phyloP scores from a whole-genome alignment of 2,113 vertebrate genomes.

The Stegastes partitus region DNA sequence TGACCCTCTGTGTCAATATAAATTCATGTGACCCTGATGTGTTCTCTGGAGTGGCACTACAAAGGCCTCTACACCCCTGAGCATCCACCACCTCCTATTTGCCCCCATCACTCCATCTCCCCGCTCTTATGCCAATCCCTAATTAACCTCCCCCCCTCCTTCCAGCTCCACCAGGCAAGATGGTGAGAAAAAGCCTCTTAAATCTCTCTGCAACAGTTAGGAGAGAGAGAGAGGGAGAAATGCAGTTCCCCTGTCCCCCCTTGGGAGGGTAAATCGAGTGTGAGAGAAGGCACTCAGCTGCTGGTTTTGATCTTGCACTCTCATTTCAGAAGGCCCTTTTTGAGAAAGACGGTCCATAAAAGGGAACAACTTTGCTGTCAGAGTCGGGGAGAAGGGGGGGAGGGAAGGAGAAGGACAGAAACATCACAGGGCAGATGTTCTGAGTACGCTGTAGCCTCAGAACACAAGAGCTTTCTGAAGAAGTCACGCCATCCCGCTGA shows the following conservation, averaged over 20 bases:
- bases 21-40: background rate
- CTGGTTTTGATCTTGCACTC: slow-evolving; percentile 64
- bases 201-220: slow-evolving; percentile 52
- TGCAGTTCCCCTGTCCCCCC: slow-evolving; percentile 17
- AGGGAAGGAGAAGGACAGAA: slow-evolving; percentile 4
- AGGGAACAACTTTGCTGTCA: slow-evolving; percentile 54
- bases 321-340: slow-evolving; percentile 59
- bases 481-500: slow-evolving; percentile 21
- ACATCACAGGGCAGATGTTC: slow-evolving; percentile 48
- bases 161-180: slow-evolving; percentile 38
- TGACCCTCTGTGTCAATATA: background rate
- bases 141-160: slow-evolving; percentile 59
- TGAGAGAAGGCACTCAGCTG: slow-evolving; percentile 70
- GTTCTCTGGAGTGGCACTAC: background rate
- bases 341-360: slow-evolving; percentile 50
- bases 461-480: slow-evolving; percentile 37
- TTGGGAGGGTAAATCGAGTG: slow-evolving; percentile 60
- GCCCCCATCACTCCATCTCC: slow-evolving; percentile 41
- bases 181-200: slow-evolving; percentile 49
- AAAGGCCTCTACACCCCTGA: slow-evolving; percentile 8
- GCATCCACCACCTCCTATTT: slow-evolving; percentile 36
- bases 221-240: slow-evolving; percentile 5
- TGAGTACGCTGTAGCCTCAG: slow-evolving; percentile 5
- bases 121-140: slow-evolving; percentile 44
- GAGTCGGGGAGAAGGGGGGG: slow-evolving; percentile 19